These are phyloP conservation scores for Enteromius mattozi DNA, from an alignment of 2,797 vertebrate genomes.

Conservation along the genomic window DNA sequence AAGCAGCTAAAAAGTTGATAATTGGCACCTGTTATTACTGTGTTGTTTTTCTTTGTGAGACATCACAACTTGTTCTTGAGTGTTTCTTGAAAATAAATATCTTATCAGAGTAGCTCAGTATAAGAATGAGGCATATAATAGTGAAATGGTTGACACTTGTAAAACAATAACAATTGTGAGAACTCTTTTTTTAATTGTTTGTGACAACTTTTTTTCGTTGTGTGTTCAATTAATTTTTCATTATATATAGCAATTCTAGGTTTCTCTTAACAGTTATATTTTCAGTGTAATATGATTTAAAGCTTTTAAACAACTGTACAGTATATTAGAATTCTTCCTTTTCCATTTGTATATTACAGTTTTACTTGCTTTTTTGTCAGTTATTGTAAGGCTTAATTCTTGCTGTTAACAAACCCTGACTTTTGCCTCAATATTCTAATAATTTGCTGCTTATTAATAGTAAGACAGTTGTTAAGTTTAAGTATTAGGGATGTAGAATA, in stretches of 20 bases:
- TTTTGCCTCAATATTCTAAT: neutral
- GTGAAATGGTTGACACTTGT: neutral
- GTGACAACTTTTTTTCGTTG: neutral
- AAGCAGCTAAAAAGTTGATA: constrained; percentile 48
- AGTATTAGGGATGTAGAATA: neutral
- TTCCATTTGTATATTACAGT: neutral
- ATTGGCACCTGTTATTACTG: constrained; percentile 58
- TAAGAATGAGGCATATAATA: neutral
- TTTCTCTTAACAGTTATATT: neutral
- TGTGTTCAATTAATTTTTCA: neutral
- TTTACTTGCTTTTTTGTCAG: too few species aligned
- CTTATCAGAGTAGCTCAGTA: neutral
- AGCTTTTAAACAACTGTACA: neutral
- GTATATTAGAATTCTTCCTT: neutral
- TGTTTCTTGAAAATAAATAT: constrained; percentile 2
- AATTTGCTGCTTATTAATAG: neutral
- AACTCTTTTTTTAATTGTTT: neutral
- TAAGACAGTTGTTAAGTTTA: neutral
- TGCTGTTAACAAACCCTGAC: too few species aligned
- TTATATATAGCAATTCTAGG: neutral
- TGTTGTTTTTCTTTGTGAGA: constrained; percentile 41
- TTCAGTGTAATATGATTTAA: neutral
- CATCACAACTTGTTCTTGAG: constrained; percentile 32
- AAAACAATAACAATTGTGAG: constrained; percentile 16
- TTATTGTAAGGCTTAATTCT: too few species aligned